These are phyloP conservation scores for Standfussiana lucernea DNA, from an alignment of 2,888 invertebrate genomes.

Conservation along the genomic window DNA sequence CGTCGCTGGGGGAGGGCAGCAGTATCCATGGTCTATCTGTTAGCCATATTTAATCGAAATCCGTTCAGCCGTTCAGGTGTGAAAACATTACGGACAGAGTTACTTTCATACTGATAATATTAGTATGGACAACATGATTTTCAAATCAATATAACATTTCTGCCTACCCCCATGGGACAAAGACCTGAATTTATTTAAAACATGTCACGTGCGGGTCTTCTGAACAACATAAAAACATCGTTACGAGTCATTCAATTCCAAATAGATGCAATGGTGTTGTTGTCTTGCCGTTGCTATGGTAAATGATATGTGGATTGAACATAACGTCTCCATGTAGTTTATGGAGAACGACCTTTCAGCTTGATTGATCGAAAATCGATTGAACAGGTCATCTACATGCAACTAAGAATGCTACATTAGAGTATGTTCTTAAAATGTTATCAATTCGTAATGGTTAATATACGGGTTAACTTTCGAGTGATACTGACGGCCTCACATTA, in stretches of 20 bases:
- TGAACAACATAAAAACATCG: not conserved
- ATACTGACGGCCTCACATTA: no score
- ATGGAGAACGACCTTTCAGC: conserved; percentile 8
- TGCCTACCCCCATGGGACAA: no score
- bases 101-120: not conserved
- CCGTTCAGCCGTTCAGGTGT: not conserved
- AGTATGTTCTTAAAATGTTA: not conserved
- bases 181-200: no score
- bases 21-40: no score
- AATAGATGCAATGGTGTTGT: not conserved
- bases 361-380: conserved; percentile 38
- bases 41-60: not conserved
- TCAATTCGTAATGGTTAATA: not conserved
- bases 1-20: no score
- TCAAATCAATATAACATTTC: no score
- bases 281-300: not conserved
- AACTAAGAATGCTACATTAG: not conserved
- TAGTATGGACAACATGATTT: not conserved
- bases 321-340: not conserved
- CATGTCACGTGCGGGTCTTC: no score
- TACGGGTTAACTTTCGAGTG: not conserved
- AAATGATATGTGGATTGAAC: not conserved
- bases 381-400: not conserved
- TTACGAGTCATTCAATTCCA: not conserved
- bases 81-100: no score